Conservation (phyloP, 2,888 invertebrate genomes). For the Limnephilus rhombicus region DNA sequence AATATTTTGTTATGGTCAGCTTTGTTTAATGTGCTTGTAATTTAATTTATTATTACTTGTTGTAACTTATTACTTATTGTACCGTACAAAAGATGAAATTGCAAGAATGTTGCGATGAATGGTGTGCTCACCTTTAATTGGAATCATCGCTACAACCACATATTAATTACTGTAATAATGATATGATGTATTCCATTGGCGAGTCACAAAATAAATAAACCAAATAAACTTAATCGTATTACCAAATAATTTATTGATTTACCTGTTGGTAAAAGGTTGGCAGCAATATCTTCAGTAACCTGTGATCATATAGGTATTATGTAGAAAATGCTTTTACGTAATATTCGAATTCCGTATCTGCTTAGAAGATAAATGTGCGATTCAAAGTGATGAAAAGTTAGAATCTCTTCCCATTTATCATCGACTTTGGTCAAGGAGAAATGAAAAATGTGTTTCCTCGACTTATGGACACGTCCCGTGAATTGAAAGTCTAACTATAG, state of each 20-base stretch:
- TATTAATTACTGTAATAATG: no score
- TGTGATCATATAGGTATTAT: neutral
- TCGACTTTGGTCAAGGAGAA: neutral
- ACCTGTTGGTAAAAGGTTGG: neutral
- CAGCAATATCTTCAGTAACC: neutral
- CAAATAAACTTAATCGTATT: neutral
- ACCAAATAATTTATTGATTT: neutral
- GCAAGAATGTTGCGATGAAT: no score
- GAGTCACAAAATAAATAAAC: no score
- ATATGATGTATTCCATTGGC: no score
- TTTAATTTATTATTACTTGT: no score
- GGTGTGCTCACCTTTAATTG: no score
- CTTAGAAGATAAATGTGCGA: neutral
- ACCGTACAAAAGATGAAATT: no score
- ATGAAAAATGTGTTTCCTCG: neutral
- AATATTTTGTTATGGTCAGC: no score
- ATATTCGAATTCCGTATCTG: neutral
- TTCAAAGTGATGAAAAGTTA: neutral
- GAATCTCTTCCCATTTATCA: neutral
- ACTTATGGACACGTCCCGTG: neutral
- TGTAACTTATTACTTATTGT: no score
- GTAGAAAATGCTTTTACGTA: neutral
- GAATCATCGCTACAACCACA: no score
- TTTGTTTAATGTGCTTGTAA: no score
- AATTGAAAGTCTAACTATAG: neutral